phyloP scores from a whole-genome alignment of 2,888 invertebrate genomes.

The Trypoxylon attenuatum region DNA sequence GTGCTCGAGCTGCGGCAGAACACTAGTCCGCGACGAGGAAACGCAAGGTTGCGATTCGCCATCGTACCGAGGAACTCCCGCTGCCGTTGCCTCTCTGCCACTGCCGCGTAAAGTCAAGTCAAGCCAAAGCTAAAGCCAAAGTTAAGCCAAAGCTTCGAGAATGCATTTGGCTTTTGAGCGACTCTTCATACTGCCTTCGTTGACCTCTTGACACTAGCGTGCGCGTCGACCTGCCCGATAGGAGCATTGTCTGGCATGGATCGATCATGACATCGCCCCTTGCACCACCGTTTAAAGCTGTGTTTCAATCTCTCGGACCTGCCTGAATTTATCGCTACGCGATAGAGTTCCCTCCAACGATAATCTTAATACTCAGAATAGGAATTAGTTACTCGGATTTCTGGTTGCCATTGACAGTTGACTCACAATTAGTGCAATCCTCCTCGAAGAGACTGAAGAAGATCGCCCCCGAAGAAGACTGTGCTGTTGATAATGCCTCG shows the following conservation, averaged over 20 bases:
- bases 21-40: conserved; percentile 32
- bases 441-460: neutral
- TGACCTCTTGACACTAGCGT: neutral
- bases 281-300: neutral
- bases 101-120: no score
- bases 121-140: no score
- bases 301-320: neutral
- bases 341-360: no score
- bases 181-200: neutral
- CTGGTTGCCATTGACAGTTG: no score
- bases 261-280: neutral
- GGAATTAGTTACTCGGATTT: no score
- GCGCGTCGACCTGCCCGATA: neutral
- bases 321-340: neutral
- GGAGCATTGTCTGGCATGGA: neutral
- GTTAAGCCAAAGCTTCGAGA: no score
- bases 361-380: no score
- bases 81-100: no score
- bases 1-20: conserved; percentile 43
- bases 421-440: no score
- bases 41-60: conserved; percentile 36
- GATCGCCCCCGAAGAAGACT: neutral
- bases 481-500: neutral
- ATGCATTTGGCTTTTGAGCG: conserved; percentile 11
- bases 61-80: conserved; percentile 4